Conservation (phyloP, 2,797 vertebrate genomes). For the Loriculus beryllinus region DNA sequence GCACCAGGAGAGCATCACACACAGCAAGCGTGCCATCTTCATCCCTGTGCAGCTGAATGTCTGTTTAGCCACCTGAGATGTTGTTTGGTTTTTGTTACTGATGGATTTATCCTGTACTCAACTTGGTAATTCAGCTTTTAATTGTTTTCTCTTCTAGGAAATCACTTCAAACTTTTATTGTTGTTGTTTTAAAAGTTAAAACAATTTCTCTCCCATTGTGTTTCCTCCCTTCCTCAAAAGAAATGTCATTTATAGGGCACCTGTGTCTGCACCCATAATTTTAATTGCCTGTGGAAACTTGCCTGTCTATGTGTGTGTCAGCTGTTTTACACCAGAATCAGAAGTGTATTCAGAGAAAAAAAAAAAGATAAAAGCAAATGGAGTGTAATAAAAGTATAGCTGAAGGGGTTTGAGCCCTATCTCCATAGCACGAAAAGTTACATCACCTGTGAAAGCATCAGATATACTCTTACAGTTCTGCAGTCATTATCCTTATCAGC, state of each 20-base stretch:
- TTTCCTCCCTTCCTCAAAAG: conserved; percentile 26
- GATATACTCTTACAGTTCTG: not conserved
- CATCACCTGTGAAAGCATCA: conserved; percentile 46
- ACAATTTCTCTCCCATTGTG: not conserved
- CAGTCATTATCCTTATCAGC: conserved; percentile 33
- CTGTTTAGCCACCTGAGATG: not conserved
- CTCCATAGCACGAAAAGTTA: conserved; percentile 41
- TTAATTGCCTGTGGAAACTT: conserved; percentile 32
- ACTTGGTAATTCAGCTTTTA: not conserved
- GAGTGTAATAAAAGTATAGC: conserved; percentile 36
- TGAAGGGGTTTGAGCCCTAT: conserved; percentile 28
- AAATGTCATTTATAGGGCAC: conserved; percentile 13
- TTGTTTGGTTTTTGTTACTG: not conserved
- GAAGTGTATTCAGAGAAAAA: not conserved
- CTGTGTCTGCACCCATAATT: not conserved
- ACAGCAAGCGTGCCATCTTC: not conserved
- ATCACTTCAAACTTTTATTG: not conserved
- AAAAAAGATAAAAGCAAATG: conserved; percentile 6
- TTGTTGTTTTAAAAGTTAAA: not conserved
- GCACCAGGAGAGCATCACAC: not conserved
- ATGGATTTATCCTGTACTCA: not conserved
- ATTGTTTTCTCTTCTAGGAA: conserved; percentile 8
- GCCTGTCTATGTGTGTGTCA: not conserved
- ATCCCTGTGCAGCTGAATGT: not conserved
- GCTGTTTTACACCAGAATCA: conserved; percentile 16